Percentiles rank a stretch among this genome's conserved stretches.
phyloP scores from a whole-genome alignment of 2,888 invertebrate genomes.

The Polyommatus icarus region DNA sequence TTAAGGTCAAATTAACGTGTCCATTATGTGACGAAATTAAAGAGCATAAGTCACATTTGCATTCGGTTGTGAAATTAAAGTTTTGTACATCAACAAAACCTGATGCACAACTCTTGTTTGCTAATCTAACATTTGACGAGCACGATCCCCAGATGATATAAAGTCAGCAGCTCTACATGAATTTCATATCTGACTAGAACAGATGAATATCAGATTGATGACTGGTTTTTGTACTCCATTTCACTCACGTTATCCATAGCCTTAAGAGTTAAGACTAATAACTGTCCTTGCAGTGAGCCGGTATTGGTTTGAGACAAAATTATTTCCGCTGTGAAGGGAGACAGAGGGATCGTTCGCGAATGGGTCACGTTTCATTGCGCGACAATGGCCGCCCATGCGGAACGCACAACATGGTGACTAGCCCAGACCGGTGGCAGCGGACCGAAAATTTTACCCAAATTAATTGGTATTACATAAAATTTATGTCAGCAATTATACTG shows the following conservation, averaged over 20 bases:
- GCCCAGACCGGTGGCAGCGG: conserved; percentile 44
- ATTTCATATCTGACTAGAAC: neutral
- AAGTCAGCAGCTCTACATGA: neutral
- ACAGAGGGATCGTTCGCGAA: conserved; percentile 56
- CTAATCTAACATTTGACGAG: neutral
- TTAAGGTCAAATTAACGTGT: conserved; percentile 29
- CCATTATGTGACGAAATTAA: neutral
- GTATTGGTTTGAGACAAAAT: conserved; percentile 45
- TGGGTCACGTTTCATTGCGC: conserved; percentile 69
- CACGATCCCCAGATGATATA: neutral
- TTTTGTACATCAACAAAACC: neutral
- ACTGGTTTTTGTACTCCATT: neutral
- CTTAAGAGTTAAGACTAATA: neutral
- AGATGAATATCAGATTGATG: neutral
- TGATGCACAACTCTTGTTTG: neutral
- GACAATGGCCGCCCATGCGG: conserved; percentile 65
- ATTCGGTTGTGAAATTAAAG: neutral
- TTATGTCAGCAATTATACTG: conserved; percentile 32
- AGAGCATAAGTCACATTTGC: neutral
- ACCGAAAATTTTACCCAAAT: conserved; percentile 37
- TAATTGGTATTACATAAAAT: conserved; percentile 49
- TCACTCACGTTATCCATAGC: neutral
- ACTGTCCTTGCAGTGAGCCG: conserved; percentile 34
- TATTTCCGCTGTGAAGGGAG: conserved; percentile 53
- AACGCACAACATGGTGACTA: conserved; percentile 50